These are phyloP conservation scores for Xerus inauris DNA, from an alignment of 2,113 vertebrate genomes.

Conservation along the genomic window DNA sequence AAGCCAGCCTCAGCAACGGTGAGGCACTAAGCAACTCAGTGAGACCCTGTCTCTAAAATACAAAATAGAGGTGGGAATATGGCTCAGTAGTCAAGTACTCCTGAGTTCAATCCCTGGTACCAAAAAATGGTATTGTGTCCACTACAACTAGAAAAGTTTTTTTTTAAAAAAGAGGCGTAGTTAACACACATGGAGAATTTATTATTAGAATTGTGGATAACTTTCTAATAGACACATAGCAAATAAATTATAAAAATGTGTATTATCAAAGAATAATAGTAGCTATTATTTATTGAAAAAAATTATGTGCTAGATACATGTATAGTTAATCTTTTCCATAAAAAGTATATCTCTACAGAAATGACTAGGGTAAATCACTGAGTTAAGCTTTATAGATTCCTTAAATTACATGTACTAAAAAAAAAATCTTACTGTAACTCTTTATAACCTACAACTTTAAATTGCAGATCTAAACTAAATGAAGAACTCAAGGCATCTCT, in stretches of 20 bases:
- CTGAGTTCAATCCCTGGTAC: too few relatives aligned
- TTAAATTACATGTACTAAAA: slow-evolving; percentile 12
- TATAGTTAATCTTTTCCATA: slow-evolving; percentile 9
- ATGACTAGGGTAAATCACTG: not conserved
- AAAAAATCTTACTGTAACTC: not conserved
- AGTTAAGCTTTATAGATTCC: slow-evolving; percentile 37
- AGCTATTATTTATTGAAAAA: not conserved
- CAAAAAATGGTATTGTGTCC: too few relatives aligned
- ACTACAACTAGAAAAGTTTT: too few relatives aligned
- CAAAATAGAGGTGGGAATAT: too few relatives aligned
- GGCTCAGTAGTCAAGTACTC: too few relatives aligned
- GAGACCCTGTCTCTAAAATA: too few relatives aligned
- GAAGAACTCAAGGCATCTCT: not conserved
- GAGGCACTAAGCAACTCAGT: too few relatives aligned
- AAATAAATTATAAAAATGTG: slow-evolving; percentile 48
- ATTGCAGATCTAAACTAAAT: not conserved
- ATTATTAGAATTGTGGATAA: not conserved
- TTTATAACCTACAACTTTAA: slow-evolving; percentile 44
- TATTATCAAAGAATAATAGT: not conserved
- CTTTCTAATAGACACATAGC: slow-evolving; percentile 25
- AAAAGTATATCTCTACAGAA: slow-evolving; percentile 36
- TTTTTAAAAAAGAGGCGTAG: not conserved
- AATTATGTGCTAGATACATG: not conserved
- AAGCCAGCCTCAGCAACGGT: too few relatives aligned
- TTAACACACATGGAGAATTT: slow-evolving; percentile 17